A percentile compares a stretch with the other conserved stretches of the same genome.
Conservation (phyloP, 2,888 invertebrate species). For the Ptilodon capucinus region DNA sequence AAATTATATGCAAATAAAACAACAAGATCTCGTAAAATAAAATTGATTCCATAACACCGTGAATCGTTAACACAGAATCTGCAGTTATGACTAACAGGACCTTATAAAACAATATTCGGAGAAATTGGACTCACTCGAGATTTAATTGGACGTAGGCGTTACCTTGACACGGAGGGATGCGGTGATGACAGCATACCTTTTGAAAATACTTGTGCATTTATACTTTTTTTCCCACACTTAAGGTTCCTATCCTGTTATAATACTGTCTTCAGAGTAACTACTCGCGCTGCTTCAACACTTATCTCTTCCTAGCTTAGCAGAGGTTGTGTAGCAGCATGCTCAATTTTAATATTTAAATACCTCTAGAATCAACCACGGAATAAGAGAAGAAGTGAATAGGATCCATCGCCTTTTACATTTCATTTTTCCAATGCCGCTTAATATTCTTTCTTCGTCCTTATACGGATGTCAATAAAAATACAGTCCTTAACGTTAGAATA, state of each 20-base stretch:
- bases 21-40: background rate
- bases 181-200: background rate
- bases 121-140: conserved; percentile 39
- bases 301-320: too few relatives aligned
- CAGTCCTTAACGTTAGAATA: conserved; percentile 22
- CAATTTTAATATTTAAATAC: too few relatives aligned
- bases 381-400: too few relatives aligned
- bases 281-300: too few relatives aligned
- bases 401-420: background rate
- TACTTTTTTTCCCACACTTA: too few relatives aligned
- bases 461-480: conserved; percentile 29
- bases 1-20: background rate
- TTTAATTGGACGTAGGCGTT: conserved; percentile 34
- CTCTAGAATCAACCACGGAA: too few relatives aligned
- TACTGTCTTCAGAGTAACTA: too few relatives aligned
- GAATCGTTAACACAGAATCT: background rate
- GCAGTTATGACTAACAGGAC: conserved; percentile 30
- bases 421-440: conserved; percentile 17
- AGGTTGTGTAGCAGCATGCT: too few relatives aligned
- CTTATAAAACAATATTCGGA: conserved; percentile 31
- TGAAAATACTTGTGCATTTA: background rate
- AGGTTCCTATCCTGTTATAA: too few relatives aligned
- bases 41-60: background rate
- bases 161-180: conserved; percentile 25
- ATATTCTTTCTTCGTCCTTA: conserved; percentile 17